Evolutionary conservation across 2,888 invertebrate species (phyloP).

Genomic region (Pristionchus entomophagus): DNA sequence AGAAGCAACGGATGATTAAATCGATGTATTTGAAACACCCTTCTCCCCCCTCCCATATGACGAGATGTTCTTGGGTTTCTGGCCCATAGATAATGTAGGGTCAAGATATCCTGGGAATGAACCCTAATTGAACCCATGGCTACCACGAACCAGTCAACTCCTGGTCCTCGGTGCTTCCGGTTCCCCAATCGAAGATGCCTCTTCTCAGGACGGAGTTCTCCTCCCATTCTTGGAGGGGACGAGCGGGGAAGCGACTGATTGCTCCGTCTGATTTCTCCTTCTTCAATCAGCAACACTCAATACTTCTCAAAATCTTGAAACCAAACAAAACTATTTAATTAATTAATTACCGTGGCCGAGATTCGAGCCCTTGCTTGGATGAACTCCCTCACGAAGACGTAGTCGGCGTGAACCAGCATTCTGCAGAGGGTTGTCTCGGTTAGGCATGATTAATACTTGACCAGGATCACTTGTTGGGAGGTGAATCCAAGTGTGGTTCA

Average conservation of each 20-base stretch:
- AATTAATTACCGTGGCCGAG: too few species aligned
- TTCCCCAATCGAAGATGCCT: constrained; percentile 45
- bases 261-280: too few species aligned
- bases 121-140: background rate
- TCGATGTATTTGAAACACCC: too few species aligned
- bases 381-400: constrained; percentile 47
- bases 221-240: constrained; percentile 30
- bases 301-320: too few species aligned
- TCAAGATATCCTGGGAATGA: background rate
- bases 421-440: background rate
- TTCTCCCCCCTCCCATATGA: too few species aligned
- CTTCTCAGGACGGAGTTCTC: constrained; percentile 9
- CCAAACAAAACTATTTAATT: background rate
- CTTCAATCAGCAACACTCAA: too few species aligned
- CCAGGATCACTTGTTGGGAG: too few species aligned
- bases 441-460: background rate
- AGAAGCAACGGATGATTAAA: too few species aligned
- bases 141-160: background rate
- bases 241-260: background rate
- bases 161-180: background rate
- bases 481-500: background rate
- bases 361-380: background rate
- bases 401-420: constrained; percentile 39
- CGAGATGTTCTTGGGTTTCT: too few species aligned
- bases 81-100: background rate